Evolutionary conservation across 92 coral and sea anemone species (phyloP).

Genomic region (Virgularia gustaviana): DNA sequence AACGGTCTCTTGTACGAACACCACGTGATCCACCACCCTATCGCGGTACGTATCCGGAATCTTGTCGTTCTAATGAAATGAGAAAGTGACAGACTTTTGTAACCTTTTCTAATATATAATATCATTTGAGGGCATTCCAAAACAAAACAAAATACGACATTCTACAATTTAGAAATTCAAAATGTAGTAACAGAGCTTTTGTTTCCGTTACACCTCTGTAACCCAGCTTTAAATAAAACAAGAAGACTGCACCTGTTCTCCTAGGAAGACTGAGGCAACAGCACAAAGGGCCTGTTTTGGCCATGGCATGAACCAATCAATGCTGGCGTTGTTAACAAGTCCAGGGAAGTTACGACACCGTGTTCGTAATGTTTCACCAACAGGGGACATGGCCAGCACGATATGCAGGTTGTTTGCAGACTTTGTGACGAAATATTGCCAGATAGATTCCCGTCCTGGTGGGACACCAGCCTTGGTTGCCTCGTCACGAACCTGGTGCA

Average conservation of each 20-base stretch:
- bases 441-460: conserved; percentile 95
- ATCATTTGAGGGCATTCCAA: too few species aligned
- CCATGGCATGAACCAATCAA: conserved; percentile 99
- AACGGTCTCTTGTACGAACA: conserved; percentile 94
- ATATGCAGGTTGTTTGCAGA: conserved; percentile 95
- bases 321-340: conserved; percentile 94
- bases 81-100: too few species aligned
- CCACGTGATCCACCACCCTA: conserved; percentile 95
- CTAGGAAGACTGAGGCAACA: conserved; percentile 94
- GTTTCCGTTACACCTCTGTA: too few species aligned
- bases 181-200: not conserved
- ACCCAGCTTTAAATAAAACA: too few species aligned
- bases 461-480: conserved; percentile 90
- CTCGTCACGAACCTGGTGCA: conserved; percentile 91
- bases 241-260: conserved; percentile 73
- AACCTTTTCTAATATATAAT: not conserved
- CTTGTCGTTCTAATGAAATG: conserved; percentile 74
- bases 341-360: conserved; percentile 99
- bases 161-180: too few species aligned
- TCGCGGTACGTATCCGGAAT: conserved; percentile 93
- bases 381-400: conserved; percentile 99
- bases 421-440: conserved; percentile 96
- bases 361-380: conserved; percentile 93
- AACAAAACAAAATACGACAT: too few species aligned
- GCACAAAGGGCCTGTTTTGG: conserved; percentile 98